Percentiles rank a stretch among this genome's conserved stretches.
Conservation (phyloP, 2,113 vertebrate species). For the Vidua macroura region DNA sequence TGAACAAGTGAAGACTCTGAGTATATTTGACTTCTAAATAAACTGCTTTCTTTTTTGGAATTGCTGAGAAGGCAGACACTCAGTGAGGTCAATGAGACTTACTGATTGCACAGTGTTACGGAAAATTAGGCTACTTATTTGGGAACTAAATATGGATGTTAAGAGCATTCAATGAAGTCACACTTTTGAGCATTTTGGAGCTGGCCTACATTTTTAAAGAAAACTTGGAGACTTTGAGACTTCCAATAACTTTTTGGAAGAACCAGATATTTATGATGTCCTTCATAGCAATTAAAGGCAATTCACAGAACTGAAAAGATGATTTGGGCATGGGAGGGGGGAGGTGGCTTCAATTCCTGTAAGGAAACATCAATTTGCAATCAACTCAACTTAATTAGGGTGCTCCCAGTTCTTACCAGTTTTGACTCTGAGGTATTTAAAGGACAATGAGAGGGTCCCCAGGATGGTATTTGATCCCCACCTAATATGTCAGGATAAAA, state of each 20-base stretch:
- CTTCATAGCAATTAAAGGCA: not conserved
- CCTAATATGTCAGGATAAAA: not conserved
- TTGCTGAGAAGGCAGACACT: conserved; percentile 54
- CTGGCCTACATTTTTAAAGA: conserved; percentile 36
- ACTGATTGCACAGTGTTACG: conserved; percentile 50
- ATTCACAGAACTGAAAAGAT: not conserved
- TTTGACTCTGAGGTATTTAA: not conserved
- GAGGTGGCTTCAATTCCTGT: not conserved
- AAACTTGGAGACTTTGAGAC: not conserved
- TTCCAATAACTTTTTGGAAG: not conserved
- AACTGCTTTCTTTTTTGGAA: conserved; percentile 49
- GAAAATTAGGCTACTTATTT: conserved; percentile 64
- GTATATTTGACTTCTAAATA: conserved; percentile 45
- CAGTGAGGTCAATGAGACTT: conserved; percentile 56
- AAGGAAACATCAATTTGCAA: not conserved
- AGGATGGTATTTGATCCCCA: not conserved
- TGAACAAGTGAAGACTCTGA: conserved; percentile 8
- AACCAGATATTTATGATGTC: not conserved
- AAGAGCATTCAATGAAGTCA: conserved; percentile 22
- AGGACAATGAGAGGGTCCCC: not conserved
- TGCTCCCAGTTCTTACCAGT: not conserved
- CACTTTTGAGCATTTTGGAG: conserved; percentile 15
- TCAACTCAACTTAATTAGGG: not conserved
- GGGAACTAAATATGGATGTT: conserved; percentile 53
- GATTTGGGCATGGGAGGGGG: not conserved